Evolutionary conservation across 1,140 invertebrate genomes (phyloP).

Genomic region (Melipona quadrifasciata): DNA sequence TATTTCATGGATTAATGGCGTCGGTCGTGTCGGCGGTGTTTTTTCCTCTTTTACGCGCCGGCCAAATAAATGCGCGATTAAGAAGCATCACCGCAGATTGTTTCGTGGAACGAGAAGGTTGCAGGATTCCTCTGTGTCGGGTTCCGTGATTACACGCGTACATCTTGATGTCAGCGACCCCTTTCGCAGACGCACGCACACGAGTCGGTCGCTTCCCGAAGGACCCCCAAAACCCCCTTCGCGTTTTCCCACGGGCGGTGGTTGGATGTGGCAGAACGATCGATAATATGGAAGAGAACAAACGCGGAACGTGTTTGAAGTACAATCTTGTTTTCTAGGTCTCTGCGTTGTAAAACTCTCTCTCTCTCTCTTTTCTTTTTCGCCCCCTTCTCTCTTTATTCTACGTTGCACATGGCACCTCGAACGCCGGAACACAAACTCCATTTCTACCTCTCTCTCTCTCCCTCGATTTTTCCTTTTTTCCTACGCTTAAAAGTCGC

Average conservation of each 20-base stretch:
- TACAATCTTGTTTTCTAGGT: conserved; percentile 12
- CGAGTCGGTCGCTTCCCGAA: background rate
- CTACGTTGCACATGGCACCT: background rate
- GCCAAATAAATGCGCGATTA: background rate
- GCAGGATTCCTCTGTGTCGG: background rate
- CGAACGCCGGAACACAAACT: background rate
- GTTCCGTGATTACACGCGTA: conserved; percentile 2
- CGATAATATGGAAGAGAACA: conserved; percentile 9
- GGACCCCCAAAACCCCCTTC: background rate
- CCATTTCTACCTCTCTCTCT: background rate
- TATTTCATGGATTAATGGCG: background rate
- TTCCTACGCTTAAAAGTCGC: background rate
- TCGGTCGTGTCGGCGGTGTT: background rate
- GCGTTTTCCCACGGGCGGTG: background rate
- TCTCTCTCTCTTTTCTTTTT: background rate
- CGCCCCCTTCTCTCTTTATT: no score
- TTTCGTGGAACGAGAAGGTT: background rate
- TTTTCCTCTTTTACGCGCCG: background rate
- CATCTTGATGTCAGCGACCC: background rate
- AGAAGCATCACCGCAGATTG: background rate
- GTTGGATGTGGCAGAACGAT: background rate
- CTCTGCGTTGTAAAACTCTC: background rate
- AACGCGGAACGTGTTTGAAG: background rate
- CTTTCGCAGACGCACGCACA: background rate
- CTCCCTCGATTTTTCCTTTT: background rate